Percentiles rank a stretch among this genome's conserved stretches.
Conservation (phyloP, 2,888 invertebrate genomes). For the Hyles lineata region DNA sequence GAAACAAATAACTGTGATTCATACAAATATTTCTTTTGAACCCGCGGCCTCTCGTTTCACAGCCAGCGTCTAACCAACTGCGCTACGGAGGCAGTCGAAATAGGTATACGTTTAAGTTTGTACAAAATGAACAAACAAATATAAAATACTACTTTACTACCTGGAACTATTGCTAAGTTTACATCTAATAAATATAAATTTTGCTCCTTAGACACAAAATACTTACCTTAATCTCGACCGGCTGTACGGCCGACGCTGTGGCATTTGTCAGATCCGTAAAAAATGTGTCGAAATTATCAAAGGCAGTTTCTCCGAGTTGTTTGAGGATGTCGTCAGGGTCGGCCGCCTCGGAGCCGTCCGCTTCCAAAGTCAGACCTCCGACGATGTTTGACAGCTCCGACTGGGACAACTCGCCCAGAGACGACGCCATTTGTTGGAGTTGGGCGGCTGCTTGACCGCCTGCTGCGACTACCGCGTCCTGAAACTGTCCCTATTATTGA, state of each 20-base stretch:
- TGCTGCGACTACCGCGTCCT: conserved; percentile 87
- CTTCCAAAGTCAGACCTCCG: conserved; percentile 83
- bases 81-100: too few relatives aligned
- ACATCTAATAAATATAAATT: neutral
- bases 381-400: conserved; percentile 89
- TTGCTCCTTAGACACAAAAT: conserved; percentile 17
- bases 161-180: neutral
- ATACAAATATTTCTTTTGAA: too few relatives aligned
- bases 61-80: too few relatives aligned
- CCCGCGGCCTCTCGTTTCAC: too few relatives aligned
- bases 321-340: conserved; percentile 93
- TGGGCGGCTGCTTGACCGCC: conserved; percentile 82
- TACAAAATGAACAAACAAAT: too few relatives aligned
- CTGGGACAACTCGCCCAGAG: conserved; percentile 88
- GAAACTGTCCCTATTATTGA: conserved; percentile 55
- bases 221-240: conserved; percentile 88
- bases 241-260: conserved; percentile 85
- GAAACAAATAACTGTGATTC: too few relatives aligned
- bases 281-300: conserved; percentile 93
- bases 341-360: conserved; percentile 69
- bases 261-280: conserved; percentile 90
- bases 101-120: too few relatives aligned
- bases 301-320: conserved; percentile 92
- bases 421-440: conserved; percentile 80
- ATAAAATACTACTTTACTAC: neutral